These are phyloP conservation scores for Baccha elongata DNA, from an alignment of 2,888 invertebrate species.

Conservation along the genomic window DNA sequence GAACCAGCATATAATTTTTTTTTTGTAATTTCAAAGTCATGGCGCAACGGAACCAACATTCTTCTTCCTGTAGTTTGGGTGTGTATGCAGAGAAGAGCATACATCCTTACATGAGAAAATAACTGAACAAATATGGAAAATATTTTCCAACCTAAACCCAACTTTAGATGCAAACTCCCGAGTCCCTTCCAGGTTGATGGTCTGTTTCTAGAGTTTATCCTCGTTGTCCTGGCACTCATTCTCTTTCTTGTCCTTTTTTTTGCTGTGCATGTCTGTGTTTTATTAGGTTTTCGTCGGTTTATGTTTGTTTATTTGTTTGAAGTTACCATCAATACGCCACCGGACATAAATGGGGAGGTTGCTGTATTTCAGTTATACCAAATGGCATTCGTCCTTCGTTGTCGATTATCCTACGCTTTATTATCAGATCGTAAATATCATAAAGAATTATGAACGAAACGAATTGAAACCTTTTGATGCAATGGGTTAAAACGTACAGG, in stretches of 20 bases:
- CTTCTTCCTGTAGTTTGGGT: slow-evolving; percentile 31
- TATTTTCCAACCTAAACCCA: slow-evolving; percentile 28
- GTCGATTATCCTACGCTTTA: slow-evolving; percentile 68
- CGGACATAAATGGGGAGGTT: slow-evolving; percentile 19
- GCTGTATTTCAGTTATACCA: neutral
- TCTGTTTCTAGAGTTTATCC: slow-evolving; percentile 27
- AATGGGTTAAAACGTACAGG: slow-evolving; percentile 23
- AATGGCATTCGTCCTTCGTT: slow-evolving; percentile 36
- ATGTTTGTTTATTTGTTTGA: slow-evolving; percentile 68
- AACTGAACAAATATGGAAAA: slow-evolving; percentile 64
- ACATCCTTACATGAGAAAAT: slow-evolving; percentile 28
- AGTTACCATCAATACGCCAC: slow-evolving; percentile 64
- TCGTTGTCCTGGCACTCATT: slow-evolving; percentile 1
- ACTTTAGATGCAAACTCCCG: neutral
- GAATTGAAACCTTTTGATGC: slow-evolving; percentile 42
- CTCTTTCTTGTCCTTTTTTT: neutral
- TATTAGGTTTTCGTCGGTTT: slow-evolving; percentile 64
- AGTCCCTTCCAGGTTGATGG: slow-evolving; percentile 14
- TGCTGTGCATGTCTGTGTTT: slow-evolving; percentile 43
- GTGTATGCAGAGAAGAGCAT: neutral
- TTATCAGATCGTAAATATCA: slow-evolving; percentile 71
- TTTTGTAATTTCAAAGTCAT: slow-evolving; percentile 19
- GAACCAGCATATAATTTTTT: slow-evolving; percentile 15
- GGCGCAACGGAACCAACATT: slow-evolving; percentile 61
- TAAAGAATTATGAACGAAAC: slow-evolving; percentile 52